Evolutionary conservation across 2,888 invertebrate species (phyloP).

Genomic region (Graphium colonna): DNA sequence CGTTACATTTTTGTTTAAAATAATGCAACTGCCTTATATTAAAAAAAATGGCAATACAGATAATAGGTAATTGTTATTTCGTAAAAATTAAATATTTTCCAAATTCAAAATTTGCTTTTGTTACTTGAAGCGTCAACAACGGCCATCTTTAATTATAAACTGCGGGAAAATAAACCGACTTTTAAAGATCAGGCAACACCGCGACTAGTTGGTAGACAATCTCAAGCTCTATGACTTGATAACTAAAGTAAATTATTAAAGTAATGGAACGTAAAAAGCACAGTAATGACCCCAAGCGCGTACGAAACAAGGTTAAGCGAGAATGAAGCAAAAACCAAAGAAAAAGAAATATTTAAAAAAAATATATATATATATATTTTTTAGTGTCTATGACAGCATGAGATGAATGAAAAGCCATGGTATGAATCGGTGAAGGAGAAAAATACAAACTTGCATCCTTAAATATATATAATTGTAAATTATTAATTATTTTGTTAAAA

Average conservation of each 20-base stretch:
- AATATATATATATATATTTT: not conserved
- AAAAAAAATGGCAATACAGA: no score
- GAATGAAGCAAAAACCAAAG: constrained; percentile 59
- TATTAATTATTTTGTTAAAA: no score
- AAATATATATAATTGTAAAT: no score
- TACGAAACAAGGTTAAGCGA: constrained; percentile 45
- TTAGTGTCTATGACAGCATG: not conserved
- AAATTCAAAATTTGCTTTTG: no score
- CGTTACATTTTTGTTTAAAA: no score
- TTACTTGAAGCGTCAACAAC: no score
- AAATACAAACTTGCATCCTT: constrained; percentile 28
- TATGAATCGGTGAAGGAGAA: not conserved
- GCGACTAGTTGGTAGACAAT: constrained; percentile 28
- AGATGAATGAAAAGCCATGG: not conserved
- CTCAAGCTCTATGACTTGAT: constrained; percentile 20
- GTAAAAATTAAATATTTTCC: no score
- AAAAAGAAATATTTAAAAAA: constrained; percentile 26
- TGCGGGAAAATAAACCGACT: no score
- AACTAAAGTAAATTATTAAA: constrained; percentile 30
- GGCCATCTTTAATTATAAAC: no score
- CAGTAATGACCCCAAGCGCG: constrained; percentile 49
- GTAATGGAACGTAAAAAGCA: constrained; percentile 41
- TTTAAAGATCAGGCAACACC: no score
- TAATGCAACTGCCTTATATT: no score
- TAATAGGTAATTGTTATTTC: no score